Conservation (phyloP, 2,888 invertebrate genomes). For the Chrysolina haemoptera region DNA sequence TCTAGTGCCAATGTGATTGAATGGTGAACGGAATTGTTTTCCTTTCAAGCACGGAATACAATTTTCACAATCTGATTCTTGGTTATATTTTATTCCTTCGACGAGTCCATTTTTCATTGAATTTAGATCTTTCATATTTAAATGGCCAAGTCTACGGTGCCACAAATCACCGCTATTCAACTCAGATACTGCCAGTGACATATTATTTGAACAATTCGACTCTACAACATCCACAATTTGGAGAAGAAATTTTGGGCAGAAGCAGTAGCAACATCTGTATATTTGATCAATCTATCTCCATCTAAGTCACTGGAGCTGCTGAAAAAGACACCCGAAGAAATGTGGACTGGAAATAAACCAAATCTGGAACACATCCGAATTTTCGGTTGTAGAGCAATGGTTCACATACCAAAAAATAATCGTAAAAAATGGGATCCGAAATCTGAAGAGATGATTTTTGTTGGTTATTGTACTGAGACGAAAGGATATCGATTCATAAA, state of each 20-base stretch:
- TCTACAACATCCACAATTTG: not conserved
- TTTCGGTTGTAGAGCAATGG: not conserved
- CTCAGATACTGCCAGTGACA: not conserved
- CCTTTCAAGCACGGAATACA: not conserved
- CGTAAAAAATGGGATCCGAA: not conserved
- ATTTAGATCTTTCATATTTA: slow-evolving; percentile 37
- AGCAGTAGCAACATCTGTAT: too few species aligned
- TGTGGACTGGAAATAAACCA: not conserved
- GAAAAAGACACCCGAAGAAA: not conserved
- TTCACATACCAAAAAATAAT: not conserved
- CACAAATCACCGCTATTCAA: slow-evolving; percentile 26
- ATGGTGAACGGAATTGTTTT: not conserved
- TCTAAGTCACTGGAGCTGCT: not conserved
- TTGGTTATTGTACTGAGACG: not conserved
- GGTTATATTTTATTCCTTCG: not conserved
- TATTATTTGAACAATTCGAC: not conserved
- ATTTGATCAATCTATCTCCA: too few species aligned
- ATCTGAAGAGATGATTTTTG: not conserved
- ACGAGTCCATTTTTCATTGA: slow-evolving; percentile 21
- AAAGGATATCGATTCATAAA: not conserved
- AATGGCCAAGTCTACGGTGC: slow-evolving; percentile 40
- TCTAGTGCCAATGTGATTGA: not conserved
- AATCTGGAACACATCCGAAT: not conserved
- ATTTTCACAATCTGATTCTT: not conserved
- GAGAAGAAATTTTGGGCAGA: not conserved